Evolutionary conservation across 2,113 vertebrate genomes (phyloP).

Genomic region (Limanda limanda): DNA sequence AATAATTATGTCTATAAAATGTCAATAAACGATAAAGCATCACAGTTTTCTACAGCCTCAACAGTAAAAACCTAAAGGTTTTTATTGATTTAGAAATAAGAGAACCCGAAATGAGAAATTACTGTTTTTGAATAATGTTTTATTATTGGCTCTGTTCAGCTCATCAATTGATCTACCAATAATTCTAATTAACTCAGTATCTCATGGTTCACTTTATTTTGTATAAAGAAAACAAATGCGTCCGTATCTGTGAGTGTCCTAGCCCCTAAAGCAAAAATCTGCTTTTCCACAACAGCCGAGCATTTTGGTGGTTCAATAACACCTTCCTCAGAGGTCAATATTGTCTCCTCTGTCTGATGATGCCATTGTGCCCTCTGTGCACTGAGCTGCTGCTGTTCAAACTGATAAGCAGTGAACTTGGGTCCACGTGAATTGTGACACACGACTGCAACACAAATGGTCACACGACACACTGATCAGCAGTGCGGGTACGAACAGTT

Average conservation of each 20-base stretch:
- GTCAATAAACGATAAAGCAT: not conserved
- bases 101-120: too few relatives aligned
- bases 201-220: not conserved
- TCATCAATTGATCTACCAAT: not conserved
- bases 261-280: not conserved
- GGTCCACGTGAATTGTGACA: slow-evolving; percentile 38
- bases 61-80: not conserved
- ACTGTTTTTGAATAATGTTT: not conserved
- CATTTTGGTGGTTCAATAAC: not conserved
- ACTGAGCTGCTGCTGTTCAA: slow-evolving; percentile 9
- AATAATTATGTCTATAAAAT: not conserved
- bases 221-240: not conserved
- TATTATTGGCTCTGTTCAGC: not conserved
- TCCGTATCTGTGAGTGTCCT: not conserved
- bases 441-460: not conserved
- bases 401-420: slow-evolving; percentile 74
- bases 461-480: not conserved
- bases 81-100: too few relatives aligned
- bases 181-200: not conserved
- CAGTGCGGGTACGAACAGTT: not conserved
- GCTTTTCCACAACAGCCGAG: not conserved
- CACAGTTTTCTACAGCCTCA: not conserved
- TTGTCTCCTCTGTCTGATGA: slow-evolving; percentile 24
- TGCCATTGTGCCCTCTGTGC: slow-evolving; percentile 41
- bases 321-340: not conserved